Evolutionary conservation across 2,113 vertebrate species (phyloP).

Genomic region (Piprites chloris): DNA sequence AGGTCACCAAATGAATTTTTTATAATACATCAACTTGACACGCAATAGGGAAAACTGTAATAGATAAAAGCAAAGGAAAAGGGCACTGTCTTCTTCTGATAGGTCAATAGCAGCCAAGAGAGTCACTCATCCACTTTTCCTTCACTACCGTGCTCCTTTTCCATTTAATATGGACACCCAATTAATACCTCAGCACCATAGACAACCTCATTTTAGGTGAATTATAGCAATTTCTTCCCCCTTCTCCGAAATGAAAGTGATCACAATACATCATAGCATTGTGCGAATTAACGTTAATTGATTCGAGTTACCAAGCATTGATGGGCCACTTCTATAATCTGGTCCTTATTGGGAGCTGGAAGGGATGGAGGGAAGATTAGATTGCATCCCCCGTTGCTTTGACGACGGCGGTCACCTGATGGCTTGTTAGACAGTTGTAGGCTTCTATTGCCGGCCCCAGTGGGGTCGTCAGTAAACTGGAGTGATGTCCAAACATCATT

Average conservation of each 20-base stretch:
- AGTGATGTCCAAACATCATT: conserved; percentile 95
- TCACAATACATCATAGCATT: conserved; percentile 86
- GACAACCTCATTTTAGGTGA: conserved; percentile 90
- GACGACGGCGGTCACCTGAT: conserved; percentile 85
- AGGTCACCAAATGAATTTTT: conserved; percentile 99
- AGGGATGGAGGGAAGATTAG: conserved; percentile 91
- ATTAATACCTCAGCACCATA: conserved; percentile 90
- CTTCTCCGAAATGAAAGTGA: conserved; percentile 81
- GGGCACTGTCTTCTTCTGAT: conserved; percentile 97
- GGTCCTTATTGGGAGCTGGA: conserved; percentile 91
- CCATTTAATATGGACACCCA: conserved; percentile 99
- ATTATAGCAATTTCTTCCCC: conserved; percentile 93
- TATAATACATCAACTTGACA: conserved; percentile 99
- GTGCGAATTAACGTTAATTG: conserved; percentile 91
- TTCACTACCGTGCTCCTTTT: conserved; percentile 85
- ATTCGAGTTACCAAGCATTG: conserved; percentile 87
- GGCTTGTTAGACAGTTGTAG: conserved; percentile 83
- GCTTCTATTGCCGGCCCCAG: conserved; percentile 85
- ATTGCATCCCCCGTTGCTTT: conserved; percentile 86
- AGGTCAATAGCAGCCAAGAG: conserved; percentile 99
- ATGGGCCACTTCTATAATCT: conserved; percentile 82
- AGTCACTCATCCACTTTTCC: conserved; percentile 95
- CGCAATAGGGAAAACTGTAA: conserved; percentile 95
- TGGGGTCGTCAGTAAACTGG: conserved; percentile 90
- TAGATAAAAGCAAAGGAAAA: conserved; percentile 94